Evolutionary conservation across 2,113 vertebrate species (phyloP), one percentile per base, ranked within the genome.

Genomic region (Chauna torquata): DNA sequence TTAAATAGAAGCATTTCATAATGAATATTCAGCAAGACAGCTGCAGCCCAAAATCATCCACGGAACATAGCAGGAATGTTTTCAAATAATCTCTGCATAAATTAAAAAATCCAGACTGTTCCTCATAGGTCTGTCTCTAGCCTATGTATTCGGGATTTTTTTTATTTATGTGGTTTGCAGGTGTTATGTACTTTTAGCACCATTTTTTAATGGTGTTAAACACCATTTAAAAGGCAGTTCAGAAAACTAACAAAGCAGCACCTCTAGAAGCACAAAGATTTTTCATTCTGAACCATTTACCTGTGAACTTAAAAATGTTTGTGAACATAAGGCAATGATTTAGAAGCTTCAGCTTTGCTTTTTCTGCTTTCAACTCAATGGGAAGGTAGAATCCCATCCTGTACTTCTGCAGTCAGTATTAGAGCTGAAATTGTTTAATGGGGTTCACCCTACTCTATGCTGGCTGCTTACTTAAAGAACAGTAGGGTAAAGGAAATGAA

Each of bases 1-100:
- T 91, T 83, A 94, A 94, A 90, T 80, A 86, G 4, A 83, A 78
- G 42, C 32, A 86, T 77, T 95, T 92, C 27, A 38, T 65, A 90
- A 96, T 88, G 79, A 95, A 88, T 86, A 95, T 93, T 93, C 71
- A 95, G 40, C 42, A 79, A 95, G 49, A 54, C 87, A 95, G 75
- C 75, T 96, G 90, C 85, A 93, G 54, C 7, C 50, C 42, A 49
- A 86, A 89, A 55, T 65, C 50, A 83, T 88, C 22, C 72, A 86
- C 42, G 47, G 38, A 86, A 84, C 45, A 44, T 24, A 89, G 65
- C 50, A 84, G 71, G 42, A 91, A 88, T 54, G 32, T 17, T 80
- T 95, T 90, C 45, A 75, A 86, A 75, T 55, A 90, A 78, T 62
- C 40, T 64, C 20, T 84, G 19, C 28, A 44, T 30, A 58, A 9